Evolutionary conservation across 2,888 invertebrate genomes (phyloP), one percentile per base, ranked within the genome.

Genomic region (Amphimallon solstitiale): DNA sequence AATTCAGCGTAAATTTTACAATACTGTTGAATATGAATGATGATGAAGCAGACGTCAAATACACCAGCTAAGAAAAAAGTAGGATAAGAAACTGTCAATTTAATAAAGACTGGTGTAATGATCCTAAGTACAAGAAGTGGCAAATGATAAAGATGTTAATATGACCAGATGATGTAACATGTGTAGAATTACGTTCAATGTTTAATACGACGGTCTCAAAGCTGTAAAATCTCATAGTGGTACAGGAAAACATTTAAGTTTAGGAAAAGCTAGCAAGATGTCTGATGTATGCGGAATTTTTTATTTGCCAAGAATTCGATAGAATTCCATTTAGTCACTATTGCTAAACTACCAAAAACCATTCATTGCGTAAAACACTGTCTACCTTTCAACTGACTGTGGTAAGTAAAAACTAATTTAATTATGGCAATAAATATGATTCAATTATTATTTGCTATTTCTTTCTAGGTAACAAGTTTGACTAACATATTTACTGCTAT

Each of bases 381-480:
- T 29, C 51, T 51, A 51, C 15, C 51, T 51, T 35, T 51, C 51
- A 51, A 51, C 51, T 51, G 51, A 51, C 14, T 51, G 51, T 29
- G 51, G 51, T 51, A 51, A 51, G 51, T 51, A 51, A 35, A 35
- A 29, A 51, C 35, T 12, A 51, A 14, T 35, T 51, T 15, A 9
- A 51, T 51, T 12, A 23, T 48, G 15, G 6, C 21, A 21, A 23
- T 23, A 48, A 17, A 48, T 51, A 51, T 51, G 15, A 51, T 34
- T 34, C 51, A 51, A 35, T 51, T 21, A 4, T 34, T 9, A 29
- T 21, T 51, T 34, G 35, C n/a, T 51, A 51, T 51, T 51, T 51
- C n/a, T 29, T 51, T 51, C 12, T 23, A 29, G 51, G 51, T 15
- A 51, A 21, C 23, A 51, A 51, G 15, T 29, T 51, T 35, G 51